Conservation (phyloP, 2,797 vertebrate species). For the Caiman crocodilus region DNA sequence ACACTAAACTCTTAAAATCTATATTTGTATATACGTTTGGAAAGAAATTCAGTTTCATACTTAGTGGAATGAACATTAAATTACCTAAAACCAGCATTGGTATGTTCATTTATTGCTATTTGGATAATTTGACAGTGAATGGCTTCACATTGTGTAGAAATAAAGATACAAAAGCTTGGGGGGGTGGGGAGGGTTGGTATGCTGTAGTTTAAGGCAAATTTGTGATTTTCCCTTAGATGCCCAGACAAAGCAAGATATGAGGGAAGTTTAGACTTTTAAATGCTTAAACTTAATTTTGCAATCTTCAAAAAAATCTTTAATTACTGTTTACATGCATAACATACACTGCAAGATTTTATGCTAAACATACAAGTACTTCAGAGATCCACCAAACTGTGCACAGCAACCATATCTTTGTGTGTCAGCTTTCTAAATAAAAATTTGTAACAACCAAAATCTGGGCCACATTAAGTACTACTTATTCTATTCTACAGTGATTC, state of each 20-base stretch:
- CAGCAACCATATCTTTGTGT: neutral
- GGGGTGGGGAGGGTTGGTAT: neutral
- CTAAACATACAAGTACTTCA: neutral
- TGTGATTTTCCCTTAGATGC: neutral
- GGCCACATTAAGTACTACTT: neutral
- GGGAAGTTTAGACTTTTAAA: rapidly evolving
- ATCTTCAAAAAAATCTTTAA: neutral
- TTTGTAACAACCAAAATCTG: neutral
- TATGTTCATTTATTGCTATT: neutral
- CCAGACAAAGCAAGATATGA: neutral
- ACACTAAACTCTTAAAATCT: neutral
- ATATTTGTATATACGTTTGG: neutral
- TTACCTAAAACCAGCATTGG: neutral
- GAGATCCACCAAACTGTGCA: neutral
- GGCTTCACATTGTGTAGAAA: neutral
- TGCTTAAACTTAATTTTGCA: neutral
- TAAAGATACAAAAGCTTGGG: neutral
- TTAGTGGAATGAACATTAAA: neutral
- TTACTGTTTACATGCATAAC: neutral
- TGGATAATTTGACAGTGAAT: neutral
- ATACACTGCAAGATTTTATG: neutral
- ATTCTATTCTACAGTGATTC: neutral
- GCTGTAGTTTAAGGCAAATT: neutral
- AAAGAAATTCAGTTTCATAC: neutral
- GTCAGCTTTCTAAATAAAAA: neutral